Evolutionary conservation across 2,797 vertebrate species (phyloP).

Genomic region (Gorsachius magnificus): DNA sequence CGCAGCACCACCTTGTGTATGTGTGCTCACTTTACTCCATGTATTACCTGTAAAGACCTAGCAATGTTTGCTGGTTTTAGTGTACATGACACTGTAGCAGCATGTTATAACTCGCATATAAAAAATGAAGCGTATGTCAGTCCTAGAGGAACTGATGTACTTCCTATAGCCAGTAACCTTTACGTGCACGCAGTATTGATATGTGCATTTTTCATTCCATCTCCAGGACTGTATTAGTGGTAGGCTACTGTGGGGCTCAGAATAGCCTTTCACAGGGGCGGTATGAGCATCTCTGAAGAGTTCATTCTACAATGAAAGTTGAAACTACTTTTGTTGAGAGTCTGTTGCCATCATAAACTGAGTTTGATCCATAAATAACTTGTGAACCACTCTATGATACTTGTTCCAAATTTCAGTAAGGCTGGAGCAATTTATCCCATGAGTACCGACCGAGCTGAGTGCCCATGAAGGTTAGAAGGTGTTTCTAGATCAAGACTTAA

Average conservation of each 20-base stretch:
- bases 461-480: not conserved
- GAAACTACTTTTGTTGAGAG: not conserved
- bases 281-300: not conserved
- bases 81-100: not conserved
- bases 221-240: not conserved
- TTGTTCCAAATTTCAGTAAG: not conserved
- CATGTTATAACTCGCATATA: not conserved
- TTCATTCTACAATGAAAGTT: not conserved
- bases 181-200: not conserved
- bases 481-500: not conserved
- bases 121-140: not conserved
- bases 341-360: not conserved
- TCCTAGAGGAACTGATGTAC: not conserved
- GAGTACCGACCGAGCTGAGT: not conserved
- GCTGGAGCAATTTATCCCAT: not conserved
- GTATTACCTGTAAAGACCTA: not conserved
- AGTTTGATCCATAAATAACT: not conserved
- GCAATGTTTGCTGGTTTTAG: not conserved
- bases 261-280: not conserved
- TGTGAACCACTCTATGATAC: not conserved
- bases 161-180: not conserved
- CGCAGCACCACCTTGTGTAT: slow-evolving; percentile 56
- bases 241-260: not conserved
- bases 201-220: not conserved
- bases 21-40: not conserved